Base-by-base conservation (phyloP, 2,113 vertebrate species). In the Chinchilla lanigera region DNA sequence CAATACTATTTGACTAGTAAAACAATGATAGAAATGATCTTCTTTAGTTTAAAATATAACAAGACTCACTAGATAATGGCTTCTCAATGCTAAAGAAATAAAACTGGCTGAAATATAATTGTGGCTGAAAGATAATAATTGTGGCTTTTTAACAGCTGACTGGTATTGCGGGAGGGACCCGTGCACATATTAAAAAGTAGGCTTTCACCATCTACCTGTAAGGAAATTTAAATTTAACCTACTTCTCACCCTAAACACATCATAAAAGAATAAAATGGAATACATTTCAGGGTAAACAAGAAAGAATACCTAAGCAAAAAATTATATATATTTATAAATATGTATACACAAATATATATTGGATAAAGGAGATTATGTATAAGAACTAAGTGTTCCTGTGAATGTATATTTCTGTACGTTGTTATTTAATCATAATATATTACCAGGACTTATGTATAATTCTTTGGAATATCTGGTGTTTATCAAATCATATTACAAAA, bases 1-100 rank as follows among this genome's bases (percentile, higher is more conserved):
- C 56, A 93, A 78, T 82, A 52, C 7, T 26, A 94, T 65, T 78
- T 90, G 26, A 80, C 9, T 87, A 95, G 47, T 67, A 94, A 90
- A 83, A 89, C 24, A 83, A 86, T 67, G 22, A 71, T 13, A 87
- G 22, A 3, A 85, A 84, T 80, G 58, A 87, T 47, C 47, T 85
- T 47, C 47, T 85, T 92, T 71, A 92, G 33, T 65, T 93, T 96
- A 83, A 96, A 95, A 90, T 78, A 50, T 19, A 65, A 41, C 17
- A 80, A 93, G 35, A 88, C 33, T 87, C 94, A 81, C 88, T 44
- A 81, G 1, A 63, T 44, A 88, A 83, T 73, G 16, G 28, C 9
- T 92, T 71, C 67, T 75, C 22, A 69, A 38, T 10, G 61, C 44
- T 67, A 71, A 92, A 88, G 20, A 65, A 44, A 77, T 10, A 80